Percentiles rank a stretch among this genome's conserved stretches.
Conservation (phyloP, 2,888 invertebrate species). For the Agapetus fuscipes region DNA sequence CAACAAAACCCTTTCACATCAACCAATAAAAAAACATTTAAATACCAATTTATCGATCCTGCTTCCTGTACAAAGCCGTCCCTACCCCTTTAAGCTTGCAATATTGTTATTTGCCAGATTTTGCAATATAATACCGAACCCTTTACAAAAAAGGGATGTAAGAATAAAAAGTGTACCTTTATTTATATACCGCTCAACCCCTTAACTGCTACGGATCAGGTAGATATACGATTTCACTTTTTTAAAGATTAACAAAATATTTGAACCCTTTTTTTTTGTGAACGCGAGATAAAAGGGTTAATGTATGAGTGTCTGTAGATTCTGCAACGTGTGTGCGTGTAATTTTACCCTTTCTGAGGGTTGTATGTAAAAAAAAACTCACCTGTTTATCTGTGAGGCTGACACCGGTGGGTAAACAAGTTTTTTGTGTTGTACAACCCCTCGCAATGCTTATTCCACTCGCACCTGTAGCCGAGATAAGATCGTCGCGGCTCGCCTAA, state of each 20-base stretch:
- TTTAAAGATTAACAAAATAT: conserved; percentile 9
- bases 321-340: conserved; percentile 5
- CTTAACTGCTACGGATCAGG: too few species aligned
- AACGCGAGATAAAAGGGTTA: conserved; percentile 13
- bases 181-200: conserved; percentile 1
- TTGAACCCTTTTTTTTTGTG: conserved; percentile 19
- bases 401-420: conserved; percentile 17
- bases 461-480: conserved; percentile 12
- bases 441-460: conserved; percentile 2
- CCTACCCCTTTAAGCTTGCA: conserved; percentile 10
- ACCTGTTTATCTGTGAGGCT: conserved; percentile 19
- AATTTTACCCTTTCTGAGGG: conserved; percentile 11
- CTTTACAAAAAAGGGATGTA: conserved; percentile 10
- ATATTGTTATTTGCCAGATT: background rate
- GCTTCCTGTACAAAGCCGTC: conserved; percentile 13
- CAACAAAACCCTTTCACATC: conserved; percentile 15
- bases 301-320: conserved; percentile 8
- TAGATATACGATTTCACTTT: conserved; percentile 15
- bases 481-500: conserved; percentile 8
- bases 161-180: too few species aligned
- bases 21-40: conserved; percentile 18
- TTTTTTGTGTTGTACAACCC: conserved; percentile 10
- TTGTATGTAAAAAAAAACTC: conserved; percentile 14
- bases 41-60: conserved; percentile 17
- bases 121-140: conserved; percentile 10